Base-by-base conservation (phyloP, 2,888 invertebrate species). In the Mactromeris polynyma region DNA sequence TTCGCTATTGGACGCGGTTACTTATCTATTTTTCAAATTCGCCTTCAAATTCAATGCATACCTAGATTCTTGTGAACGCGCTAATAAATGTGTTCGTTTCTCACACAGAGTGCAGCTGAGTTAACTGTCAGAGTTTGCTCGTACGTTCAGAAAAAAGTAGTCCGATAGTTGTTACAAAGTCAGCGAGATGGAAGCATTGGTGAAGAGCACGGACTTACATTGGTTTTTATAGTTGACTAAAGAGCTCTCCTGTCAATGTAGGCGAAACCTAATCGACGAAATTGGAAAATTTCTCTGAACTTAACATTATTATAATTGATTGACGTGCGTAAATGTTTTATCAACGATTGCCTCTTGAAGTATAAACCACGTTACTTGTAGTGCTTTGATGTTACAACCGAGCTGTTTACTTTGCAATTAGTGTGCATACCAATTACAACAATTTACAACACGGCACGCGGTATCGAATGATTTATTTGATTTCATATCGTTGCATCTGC, bases 221-320 rank as follows among this genome's bases (percentile, higher is more conserved):
- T 33, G 73, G 73, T 36, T 73, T 73, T 73, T 73, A 73, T 73
- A 73, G 17, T 2, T 36, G 36, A 73, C 73, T 31, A 33, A 36
- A 26, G 73, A 33, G 73, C 19, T 36, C 19, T 19, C 17, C 14
- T 33, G 31, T 36, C 36, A 73, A 19, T 19, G 73, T 73, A 36
- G 73, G 73, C 73, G 73, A 33, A 19, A 9, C 58, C 73, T 73
- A 73, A 73, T 73, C 36, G 73, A 73, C 36, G 36, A 17, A 73
- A 73, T 17, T 19, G 36, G 31, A 73, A 17, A 73, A 33, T 33
- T 73, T 26, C 17, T 36, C 73, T 14, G 33, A 33, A 19, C 14
- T 17, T 33, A 36, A 36, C 73, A 73, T 17, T 19, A 73, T 36
- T 73, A 36, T 73, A 73, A 36, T 73, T 73, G 73, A 73, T 73